phyloP scores from a whole-genome alignment of 2,113 vertebrate genomes.

The Ophiodon elongatus region DNA sequence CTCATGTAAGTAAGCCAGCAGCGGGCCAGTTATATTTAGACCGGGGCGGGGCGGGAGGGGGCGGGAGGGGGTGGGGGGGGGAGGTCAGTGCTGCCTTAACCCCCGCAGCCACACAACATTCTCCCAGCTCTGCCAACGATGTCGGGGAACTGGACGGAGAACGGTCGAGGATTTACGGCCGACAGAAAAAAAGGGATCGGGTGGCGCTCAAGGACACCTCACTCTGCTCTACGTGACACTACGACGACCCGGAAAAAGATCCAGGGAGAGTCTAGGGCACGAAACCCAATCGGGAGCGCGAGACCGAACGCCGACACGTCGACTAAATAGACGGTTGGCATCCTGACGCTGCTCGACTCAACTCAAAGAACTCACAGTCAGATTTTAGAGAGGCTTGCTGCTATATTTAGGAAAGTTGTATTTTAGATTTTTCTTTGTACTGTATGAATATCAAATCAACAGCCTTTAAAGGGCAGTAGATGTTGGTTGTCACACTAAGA shows the following conservation, averaged over 20 bases:
- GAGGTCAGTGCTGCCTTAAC: conserved; percentile 5
- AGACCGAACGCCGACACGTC: conserved; percentile 42
- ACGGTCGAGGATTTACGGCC: conserved; percentile 49
- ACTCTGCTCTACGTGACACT: conserved; percentile 42
- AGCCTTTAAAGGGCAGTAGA: not conserved
- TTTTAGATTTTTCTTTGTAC: not conserved
- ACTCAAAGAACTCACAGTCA: too few relatives aligned
- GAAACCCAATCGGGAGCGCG: conserved; percentile 42
- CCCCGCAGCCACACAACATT: conserved; percentile 30
- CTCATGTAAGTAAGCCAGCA: conserved; percentile 54
- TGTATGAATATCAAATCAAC: not conserved
- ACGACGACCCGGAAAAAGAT: conserved; percentile 40
- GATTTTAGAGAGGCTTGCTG: not conserved
- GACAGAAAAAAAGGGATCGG: conserved; percentile 39
- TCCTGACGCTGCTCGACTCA: not conserved
- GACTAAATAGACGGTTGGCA: conserved; percentile 63
- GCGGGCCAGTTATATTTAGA: conserved; percentile 65
- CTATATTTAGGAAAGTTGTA: not conserved
- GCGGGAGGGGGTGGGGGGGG: not conserved
- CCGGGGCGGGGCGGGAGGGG: too few relatives aligned
- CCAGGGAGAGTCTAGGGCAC: conserved; percentile 6
- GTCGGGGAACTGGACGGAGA: conserved; percentile 27
- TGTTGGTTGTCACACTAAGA: not conserved
- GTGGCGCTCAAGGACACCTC: conserved; percentile 61
- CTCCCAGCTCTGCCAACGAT: not conserved